phyloP scores from a whole-genome alignment of 2,797 vertebrate species.

The Paramormyrops hopkinsi region DNA sequence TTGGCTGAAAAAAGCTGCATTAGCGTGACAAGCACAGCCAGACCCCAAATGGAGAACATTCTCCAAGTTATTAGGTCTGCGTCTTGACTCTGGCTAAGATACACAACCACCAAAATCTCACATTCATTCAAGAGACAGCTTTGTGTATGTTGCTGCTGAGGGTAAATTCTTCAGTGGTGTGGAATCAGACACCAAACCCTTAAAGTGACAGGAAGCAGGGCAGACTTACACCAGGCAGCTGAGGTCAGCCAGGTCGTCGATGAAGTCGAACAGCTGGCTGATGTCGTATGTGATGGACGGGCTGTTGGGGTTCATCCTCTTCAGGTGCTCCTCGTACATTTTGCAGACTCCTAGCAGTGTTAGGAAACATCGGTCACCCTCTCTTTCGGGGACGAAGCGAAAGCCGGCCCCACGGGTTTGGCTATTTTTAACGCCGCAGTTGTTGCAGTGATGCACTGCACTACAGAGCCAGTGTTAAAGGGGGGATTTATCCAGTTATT shows the following conservation, averaged over 20 bases:
- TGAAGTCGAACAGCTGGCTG: slow-evolving; percentile 97
- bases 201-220: neutral
- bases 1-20: neutral
- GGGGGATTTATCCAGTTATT: neutral
- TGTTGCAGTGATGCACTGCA: neutral
- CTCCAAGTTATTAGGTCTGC: neutral
- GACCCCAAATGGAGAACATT: neutral
- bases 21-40: neutral
- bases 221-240: slow-evolving; percentile 96
- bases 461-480: neutral
- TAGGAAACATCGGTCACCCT: neutral
- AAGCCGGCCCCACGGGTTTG: neutral
- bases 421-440: neutral
- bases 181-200: neutral
- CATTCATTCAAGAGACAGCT: neutral
- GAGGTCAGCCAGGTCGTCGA: slow-evolving; percentile 94
- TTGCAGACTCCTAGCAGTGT: slow-evolving; percentile 83
- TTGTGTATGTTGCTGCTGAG: neutral
- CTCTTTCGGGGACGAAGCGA: neutral
- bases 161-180: neutral
- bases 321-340: slow-evolving; percentile 98
- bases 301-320: slow-evolving; percentile 99
- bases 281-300: slow-evolving; percentile 98
- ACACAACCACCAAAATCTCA: neutral
- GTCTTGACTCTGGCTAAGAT: neutral